These are phyloP conservation scores for Unio delphinus DNA, from an alignment of 2,888 invertebrate species.

Conservation along the genomic window DNA sequence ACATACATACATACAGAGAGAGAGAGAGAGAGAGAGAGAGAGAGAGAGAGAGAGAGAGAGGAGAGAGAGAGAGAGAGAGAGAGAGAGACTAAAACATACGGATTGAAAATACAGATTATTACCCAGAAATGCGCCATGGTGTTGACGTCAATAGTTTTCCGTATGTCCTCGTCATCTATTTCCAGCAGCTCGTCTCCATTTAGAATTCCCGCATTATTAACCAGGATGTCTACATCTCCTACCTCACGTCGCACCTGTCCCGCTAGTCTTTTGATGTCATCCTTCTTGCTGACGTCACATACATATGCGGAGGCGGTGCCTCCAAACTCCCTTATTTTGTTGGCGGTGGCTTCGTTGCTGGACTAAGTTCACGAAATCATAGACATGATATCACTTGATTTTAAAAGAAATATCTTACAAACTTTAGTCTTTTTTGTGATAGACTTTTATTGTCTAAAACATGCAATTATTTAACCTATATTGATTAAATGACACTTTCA, in stretches of 20 bases:
- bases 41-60: too few relatives aligned
- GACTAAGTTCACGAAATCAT: conserved; percentile 23
- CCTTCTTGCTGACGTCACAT: conserved; percentile 57
- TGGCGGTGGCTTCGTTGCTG: conserved; percentile 49
- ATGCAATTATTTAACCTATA: too few relatives aligned
- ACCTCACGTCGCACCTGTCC: conserved; percentile 44
- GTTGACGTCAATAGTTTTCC: conserved; percentile 59
- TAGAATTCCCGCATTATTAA: conserved; percentile 63
- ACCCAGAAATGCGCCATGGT: conserved; percentile 63
- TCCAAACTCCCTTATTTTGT: conserved; percentile 42
- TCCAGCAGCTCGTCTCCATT: conserved; percentile 51
- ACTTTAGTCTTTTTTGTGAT: too few relatives aligned
- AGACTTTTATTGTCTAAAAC: too few relatives aligned
- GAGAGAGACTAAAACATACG: too few relatives aligned
- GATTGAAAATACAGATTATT: conserved; percentile 1
- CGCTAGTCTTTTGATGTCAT: conserved; percentile 39
- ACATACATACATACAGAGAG: too few relatives aligned
- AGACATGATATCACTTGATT: too few relatives aligned
- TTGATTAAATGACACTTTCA: too few relatives aligned
- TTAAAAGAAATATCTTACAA: too few relatives aligned
- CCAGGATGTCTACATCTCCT: conserved; percentile 63
- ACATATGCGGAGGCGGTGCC: conserved; percentile 46
- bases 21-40: too few relatives aligned
- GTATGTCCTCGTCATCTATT: conserved; percentile 50
- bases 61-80: too few relatives aligned